phyloP scores from a whole-genome alignment of 2,797 vertebrate species.

The Centropyge bicolor region DNA sequence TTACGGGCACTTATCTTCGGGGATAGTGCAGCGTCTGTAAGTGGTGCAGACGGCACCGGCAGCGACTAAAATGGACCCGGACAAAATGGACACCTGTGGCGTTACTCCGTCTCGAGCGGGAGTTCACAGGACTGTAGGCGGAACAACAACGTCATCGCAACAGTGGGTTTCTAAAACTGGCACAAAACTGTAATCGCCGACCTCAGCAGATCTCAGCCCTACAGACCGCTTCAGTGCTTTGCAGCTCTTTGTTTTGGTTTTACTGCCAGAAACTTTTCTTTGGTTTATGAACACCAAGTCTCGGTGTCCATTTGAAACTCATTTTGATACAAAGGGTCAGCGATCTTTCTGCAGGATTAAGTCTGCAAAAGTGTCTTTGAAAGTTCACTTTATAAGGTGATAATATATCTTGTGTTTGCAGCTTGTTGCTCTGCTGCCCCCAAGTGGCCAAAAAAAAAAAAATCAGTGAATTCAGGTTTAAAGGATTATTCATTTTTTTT shows the following conservation, averaged over 20 bases:
- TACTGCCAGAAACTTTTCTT: neutral
- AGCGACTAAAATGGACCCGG: slow-evolving; percentile 30
- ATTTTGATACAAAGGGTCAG: too few species aligned
- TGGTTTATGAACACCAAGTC: too few species aligned
- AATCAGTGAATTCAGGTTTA: neutral
- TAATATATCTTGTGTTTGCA: neutral
- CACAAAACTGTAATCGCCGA: too few species aligned
- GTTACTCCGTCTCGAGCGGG: slow-evolving; percentile 2
- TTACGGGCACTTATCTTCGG: slow-evolving; percentile 41
- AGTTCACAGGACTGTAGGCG: neutral
- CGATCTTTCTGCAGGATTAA: too few species aligned
- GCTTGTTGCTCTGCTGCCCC: neutral
- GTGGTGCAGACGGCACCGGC: slow-evolving; percentile 40
- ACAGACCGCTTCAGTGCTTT: too few species aligned
- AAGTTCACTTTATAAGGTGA: too few species aligned
- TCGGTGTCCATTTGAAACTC: too few species aligned
- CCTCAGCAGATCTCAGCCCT: too few species aligned
- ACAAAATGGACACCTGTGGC: slow-evolving; percentile 47
- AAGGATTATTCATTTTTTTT: neutral
- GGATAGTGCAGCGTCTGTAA: slow-evolving; percentile 9
- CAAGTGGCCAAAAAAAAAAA: neutral
- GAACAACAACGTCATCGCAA: neutral
- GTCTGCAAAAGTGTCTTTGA: too few species aligned
- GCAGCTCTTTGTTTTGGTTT: slow-evolving; percentile 9
- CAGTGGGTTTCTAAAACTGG: neutral